Evolutionary conservation across 37 sponge, comb jelly and placozoan species (phyloP), one percentile per base, ranked within the genome.

Genomic region (Hexactinellida sp.): DNA sequence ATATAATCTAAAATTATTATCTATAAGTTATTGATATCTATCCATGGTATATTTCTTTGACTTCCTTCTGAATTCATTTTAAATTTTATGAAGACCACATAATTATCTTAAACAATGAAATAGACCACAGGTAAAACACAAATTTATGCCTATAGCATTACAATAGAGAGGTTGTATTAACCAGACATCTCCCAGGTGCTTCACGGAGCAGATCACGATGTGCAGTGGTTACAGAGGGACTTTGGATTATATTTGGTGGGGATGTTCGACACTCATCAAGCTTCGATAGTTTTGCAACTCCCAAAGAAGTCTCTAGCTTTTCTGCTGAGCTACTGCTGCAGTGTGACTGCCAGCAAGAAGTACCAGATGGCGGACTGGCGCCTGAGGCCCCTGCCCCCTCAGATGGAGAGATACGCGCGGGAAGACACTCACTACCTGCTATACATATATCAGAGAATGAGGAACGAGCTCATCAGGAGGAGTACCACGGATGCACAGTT

Each of bases 291-390:
- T 28, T 90, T 97, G 30, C 82, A 51, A 23, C 85, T 97, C 38
- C 93, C 98, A 35, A 51, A 89, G 30, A 86, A 87, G 87, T 93
- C 93, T 24, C 91, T 97, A n/a, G 92, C 95, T 34, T 94, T 88
- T 82, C 91, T 97, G 24, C 90, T 97, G 10, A 85, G 87, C 55
- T 88, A 90, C 84, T 94, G 94, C 89, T 97, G 98, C 54, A 82
- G 54, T 24, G 95, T 97, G 30, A 55, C 90, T 37, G 98, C 94
- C 0, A 89, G 94, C 86, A 97, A 97, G 52, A 91, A 93, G 87
- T 97, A 89, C 90, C 97, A 96, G 86, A 84, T 97, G 83, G 98
- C 98, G 24, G 98, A 97, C 83, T 97, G 98, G 98, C 90, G 98
- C 39, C 88, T 94, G n/a, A 88, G 94, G 54, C 97, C 97, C 24